phyloP scores from a whole-genome alignment of 2,113 vertebrate genomes.

The Nicator chloris region DNA sequence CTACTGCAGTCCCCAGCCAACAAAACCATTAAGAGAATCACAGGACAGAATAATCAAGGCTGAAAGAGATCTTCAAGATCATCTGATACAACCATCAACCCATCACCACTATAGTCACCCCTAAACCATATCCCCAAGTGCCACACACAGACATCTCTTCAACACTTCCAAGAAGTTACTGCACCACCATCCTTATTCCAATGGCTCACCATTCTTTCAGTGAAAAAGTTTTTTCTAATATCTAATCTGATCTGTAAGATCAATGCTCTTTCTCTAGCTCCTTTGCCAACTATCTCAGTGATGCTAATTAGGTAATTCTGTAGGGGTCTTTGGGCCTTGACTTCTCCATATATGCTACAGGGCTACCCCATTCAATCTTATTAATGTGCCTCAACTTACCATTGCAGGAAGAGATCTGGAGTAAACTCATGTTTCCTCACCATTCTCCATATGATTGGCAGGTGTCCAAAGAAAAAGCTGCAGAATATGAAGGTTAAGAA shows the following conservation, averaged over 20 bases:
- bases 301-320: background rate
- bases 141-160: fast-evolving
- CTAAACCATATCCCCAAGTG: background rate
- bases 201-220: background rate
- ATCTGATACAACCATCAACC: background rate
- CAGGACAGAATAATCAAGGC: background rate
- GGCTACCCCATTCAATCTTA: background rate
- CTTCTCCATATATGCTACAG: background rate
- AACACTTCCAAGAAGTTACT: background rate
- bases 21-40: background rate
- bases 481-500: constrained; percentile 7
- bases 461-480: constrained; percentile 77
- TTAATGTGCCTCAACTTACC: constrained; percentile 53
- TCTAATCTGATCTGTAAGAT: background rate
- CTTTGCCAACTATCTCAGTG: background rate
- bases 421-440: constrained; percentile 30
- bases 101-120: background rate
- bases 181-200: background rate
- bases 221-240: background rate
- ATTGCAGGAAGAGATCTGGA: constrained; percentile 66
- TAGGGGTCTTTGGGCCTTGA: background rate
- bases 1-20: background rate
- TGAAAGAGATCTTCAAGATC: background rate
- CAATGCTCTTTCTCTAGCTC: background rate
- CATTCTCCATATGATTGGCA: constrained; percentile 64